These are phyloP conservation scores for Eudyptes chrysolophus DNA, from an alignment of 2,113 vertebrate genomes.

Conservation along the genomic window DNA sequence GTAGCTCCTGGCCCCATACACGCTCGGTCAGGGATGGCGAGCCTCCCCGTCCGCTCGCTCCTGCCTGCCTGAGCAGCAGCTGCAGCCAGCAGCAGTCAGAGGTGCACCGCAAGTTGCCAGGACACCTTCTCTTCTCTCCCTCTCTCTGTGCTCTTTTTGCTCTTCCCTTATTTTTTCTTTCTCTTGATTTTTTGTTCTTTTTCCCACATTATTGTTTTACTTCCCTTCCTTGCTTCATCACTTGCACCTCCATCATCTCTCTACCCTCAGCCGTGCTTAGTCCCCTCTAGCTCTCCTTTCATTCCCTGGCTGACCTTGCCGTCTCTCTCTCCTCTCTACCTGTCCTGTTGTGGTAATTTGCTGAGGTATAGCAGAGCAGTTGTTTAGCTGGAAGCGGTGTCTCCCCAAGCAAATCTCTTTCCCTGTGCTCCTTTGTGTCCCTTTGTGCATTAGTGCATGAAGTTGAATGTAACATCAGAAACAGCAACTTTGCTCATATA, in stretches of 20 bases:
- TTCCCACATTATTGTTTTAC: background rate
- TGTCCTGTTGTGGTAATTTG: background rate
- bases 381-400: background rate
- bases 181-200: background rate
- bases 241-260: fast-evolving
- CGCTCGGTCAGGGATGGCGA: fast-evolving
- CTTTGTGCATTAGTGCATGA: background rate
- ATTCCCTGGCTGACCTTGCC: background rate
- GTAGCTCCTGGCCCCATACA: fast-evolving
- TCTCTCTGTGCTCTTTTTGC: background rate
- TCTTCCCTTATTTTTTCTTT: background rate
- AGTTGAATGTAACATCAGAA: background rate
- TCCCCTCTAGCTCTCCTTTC: background rate
- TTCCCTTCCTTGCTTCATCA: background rate
- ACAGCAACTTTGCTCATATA: background rate
- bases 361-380: background rate
- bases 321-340: background rate
- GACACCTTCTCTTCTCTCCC: background rate
- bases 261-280: background rate
- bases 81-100: background rate
- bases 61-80: background rate
- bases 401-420: background rate
- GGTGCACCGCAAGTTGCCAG: background rate
- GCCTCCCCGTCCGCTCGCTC: fast-evolving
- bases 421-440: background rate